Conservation (phyloP, 1,140 invertebrate species). For the Antheraea mylitta region DNA sequence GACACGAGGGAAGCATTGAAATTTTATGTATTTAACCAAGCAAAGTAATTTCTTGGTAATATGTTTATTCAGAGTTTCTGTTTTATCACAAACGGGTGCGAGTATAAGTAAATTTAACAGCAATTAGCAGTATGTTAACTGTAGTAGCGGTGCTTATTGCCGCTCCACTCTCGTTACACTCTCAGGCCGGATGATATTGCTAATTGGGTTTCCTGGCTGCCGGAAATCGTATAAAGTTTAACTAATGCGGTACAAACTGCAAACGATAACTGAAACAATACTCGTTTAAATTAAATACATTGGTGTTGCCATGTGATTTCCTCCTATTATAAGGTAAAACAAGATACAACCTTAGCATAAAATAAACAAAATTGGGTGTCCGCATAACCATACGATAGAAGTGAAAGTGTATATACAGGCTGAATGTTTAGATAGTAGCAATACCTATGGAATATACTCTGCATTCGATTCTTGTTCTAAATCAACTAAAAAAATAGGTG, state of each 20-base stretch:
- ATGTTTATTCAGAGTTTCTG: constrained; percentile 27
- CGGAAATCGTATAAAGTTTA: constrained; percentile 63
- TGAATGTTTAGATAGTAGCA: no score
- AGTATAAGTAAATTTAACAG: constrained; percentile 57
- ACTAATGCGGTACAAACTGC: constrained; percentile 42
- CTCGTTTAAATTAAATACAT: constrained; percentile 10
- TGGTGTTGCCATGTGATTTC: constrained; percentile 3
- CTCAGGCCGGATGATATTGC: constrained; percentile 56
- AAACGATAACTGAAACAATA: constrained; percentile 26
- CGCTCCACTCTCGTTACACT: constrained; percentile 47
- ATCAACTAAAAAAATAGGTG: no score
- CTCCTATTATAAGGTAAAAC: no score
- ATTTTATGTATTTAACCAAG: no score
- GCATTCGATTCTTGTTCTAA: no score
- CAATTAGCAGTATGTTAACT: constrained; percentile 59
- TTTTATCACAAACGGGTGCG: constrained; percentile 27
- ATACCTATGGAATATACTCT: no score
- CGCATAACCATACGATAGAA: no score
- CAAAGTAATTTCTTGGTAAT: constrained; percentile 21
- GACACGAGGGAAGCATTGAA: no score
- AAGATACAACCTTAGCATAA: neutral
- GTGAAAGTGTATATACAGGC: no score
- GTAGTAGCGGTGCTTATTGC: constrained; percentile 40
- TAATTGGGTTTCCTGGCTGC: constrained; percentile 57
- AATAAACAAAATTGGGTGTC: no score